Base-by-base conservation (phyloP, 2,113 vertebrate species). In the Callipepla californica region DNA sequence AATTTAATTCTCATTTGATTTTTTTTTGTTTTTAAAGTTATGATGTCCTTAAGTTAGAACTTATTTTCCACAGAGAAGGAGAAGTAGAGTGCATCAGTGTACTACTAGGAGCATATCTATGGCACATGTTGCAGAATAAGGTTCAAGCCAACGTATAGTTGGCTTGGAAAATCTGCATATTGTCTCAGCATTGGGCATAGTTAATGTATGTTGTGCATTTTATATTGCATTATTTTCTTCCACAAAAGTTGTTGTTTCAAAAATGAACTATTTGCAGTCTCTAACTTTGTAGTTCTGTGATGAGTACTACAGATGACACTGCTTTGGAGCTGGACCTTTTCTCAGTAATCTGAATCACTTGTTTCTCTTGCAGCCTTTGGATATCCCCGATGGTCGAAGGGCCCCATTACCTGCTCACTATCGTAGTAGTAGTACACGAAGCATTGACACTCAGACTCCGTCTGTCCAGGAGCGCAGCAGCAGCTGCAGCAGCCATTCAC, bases 391-490 rank as follows among this genome's bases (percentile, higher is more conserved):
- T 3, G 99, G 99, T 23, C 98, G 98, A 22, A 97, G 99, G 55
- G 98, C 99, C 16, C 99, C 99, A 0, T 97, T 99, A 45, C 99
- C 98, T 14, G 98, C 98, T 32, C 98, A 98, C 94, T 98, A 98
- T 85, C 98, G 98, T 55, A 98, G 99, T 93, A 98, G 98, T n/a
- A 99, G 98, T 45, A 99, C 98, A 0, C 98, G 98, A 7, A 99
- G 98, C 98, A 98, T 99, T 6, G 99, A 99, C 96, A 99, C 99
- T 0, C 99, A 99, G 97, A 98, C 98, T 6, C 98, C 98, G 0
- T 99, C 99, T 7, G 99, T 98, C 40, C 92, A 98, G 95, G 96
- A 98, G 91, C 98, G 98, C 42, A 98, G 98, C 95, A 99, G 99
- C 88, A 99, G 98, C 79, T 98, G 98, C 88, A 98, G 98, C 97